These are phyloP conservation scores for Anseranas semipalmata DNA, from an alignment of 2,113 vertebrate species.

Conservation along the genomic window DNA sequence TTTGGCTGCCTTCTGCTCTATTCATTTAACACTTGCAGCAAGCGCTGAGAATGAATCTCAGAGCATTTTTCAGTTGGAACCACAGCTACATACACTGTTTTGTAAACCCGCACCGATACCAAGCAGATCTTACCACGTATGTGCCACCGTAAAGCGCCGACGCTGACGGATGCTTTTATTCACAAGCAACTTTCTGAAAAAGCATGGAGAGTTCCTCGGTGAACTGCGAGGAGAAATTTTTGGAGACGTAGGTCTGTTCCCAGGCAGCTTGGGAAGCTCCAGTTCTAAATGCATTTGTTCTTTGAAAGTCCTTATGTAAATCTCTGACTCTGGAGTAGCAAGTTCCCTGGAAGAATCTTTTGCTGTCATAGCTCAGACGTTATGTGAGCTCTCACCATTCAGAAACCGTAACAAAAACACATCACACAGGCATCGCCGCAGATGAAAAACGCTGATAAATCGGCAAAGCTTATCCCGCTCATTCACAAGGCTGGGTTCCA, in stretches of 20 bases:
- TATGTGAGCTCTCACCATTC: slow-evolving; percentile 55
- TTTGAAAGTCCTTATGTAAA: slow-evolving; percentile 95
- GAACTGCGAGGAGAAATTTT: slow-evolving; percentile 98
- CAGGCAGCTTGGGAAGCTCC: slow-evolving; percentile 88
- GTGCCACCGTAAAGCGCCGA: slow-evolving; percentile 95
- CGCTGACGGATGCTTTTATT: slow-evolving; percentile 98
- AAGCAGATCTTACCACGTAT: slow-evolving; percentile 90
- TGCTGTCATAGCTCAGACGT: slow-evolving; percentile 83
- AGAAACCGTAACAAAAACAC: slow-evolving; percentile 50
- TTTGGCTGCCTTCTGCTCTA: background rate
- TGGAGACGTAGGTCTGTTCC: slow-evolving; percentile 90
- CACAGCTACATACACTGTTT: background rate
- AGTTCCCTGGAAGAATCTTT: slow-evolving; percentile 83
- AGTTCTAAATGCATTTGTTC: slow-evolving; percentile 98
- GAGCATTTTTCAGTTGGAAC: background rate
- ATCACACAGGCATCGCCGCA: slow-evolving; percentile 32
- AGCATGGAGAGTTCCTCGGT: slow-evolving; percentile 87
- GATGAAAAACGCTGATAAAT: slow-evolving; percentile 21
- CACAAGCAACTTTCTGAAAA: slow-evolving; percentile 98
- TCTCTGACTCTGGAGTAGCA: slow-evolving; percentile 83
- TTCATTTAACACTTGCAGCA: background rate
- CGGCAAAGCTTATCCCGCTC: slow-evolving; percentile 35
- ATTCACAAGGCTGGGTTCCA: slow-evolving; percentile 12
- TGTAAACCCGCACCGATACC: background rate
- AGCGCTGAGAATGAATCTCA: background rate